Evolutionary conservation across 2,888 invertebrate species (phyloP), one percentile per base, ranked within the genome.

Genomic region (Schizotus pectinicornis): DNA sequence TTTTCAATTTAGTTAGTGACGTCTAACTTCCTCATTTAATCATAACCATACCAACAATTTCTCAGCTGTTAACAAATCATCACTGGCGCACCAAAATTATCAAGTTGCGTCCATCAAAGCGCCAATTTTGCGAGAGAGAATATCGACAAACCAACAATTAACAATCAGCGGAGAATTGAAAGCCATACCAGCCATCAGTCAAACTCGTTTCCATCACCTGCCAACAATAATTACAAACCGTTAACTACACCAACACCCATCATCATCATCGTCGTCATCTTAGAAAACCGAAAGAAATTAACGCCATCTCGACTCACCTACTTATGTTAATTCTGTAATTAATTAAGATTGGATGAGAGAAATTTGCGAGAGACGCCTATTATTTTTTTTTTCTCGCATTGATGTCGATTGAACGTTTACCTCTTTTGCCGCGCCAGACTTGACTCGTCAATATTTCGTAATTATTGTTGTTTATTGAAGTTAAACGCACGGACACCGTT

Each of bases 301-400:
- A 50, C 39, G 13, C 41, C 50, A 33, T 35, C 43, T 36, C 55
- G 35, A 55, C 41, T 55, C 48, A 55, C 55, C 55, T 55, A 55
- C 55, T 55, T 55, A 55, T 55, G 55, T 55, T 55, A 55, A 55
- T 54, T 45, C 37, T 13, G 38, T 54, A 54, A 54, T 55, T 55
- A 55, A 55, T 55, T 55, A 48, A 39, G 12, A 41, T 22, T 34
- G 41, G 41, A 22, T 22, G 22, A 22, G 22, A 22, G 22, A 22
- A 22, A 22, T 22, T 22, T 22, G 5, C 22, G 22, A 22, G 22
- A 22, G 22, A 22, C 22, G 22, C 5, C 22, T 22, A 5, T 3
- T 22, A n/a, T 22, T 22, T 22, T 22, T 22, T 22, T 22, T 5
- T 3, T 3, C 22, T 22, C n/a, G n/a, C n/a, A n/a, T n/a, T n/a